These are phyloP conservation scores for Harpagifer antarcticus DNA, from an alignment of 2,797 vertebrate genomes.

Conservation along the genomic window DNA sequence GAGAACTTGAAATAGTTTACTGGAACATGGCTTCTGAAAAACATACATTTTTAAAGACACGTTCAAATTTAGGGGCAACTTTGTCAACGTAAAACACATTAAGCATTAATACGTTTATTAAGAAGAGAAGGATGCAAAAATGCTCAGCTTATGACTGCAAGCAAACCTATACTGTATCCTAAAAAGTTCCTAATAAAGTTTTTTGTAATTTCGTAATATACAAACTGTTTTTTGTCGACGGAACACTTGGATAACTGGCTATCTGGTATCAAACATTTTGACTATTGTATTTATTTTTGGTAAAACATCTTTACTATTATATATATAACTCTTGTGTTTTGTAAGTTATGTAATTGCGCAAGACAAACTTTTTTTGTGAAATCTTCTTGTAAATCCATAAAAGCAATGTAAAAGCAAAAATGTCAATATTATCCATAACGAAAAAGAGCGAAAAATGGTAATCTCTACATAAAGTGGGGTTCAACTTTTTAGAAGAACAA, in stretches of 20 bases:
- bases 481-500: not conserved
- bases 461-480: constrained; percentile 1
- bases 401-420: not conserved
- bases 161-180: not conserved
- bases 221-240: not conserved
- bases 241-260: not conserved
- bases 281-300: constrained; percentile 1
- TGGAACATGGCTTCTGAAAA: not conserved
- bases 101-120: not conserved
- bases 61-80: not conserved
- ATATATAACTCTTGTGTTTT: not conserved
- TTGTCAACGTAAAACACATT: not conserved
- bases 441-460: not conserved
- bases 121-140: not conserved
- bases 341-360: not conserved
- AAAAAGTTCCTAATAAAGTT: not conserved
- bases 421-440: not conserved
- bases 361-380: not conserved
- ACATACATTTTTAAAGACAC: not conserved
- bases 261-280: not conserved
- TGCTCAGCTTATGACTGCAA: not conserved
- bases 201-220: not conserved
- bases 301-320: not conserved
- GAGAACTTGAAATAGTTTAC: constrained; percentile 6
- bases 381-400: not conserved